Conservation (phyloP, 2,113 vertebrate species). For the Rallus limicola region DNA sequence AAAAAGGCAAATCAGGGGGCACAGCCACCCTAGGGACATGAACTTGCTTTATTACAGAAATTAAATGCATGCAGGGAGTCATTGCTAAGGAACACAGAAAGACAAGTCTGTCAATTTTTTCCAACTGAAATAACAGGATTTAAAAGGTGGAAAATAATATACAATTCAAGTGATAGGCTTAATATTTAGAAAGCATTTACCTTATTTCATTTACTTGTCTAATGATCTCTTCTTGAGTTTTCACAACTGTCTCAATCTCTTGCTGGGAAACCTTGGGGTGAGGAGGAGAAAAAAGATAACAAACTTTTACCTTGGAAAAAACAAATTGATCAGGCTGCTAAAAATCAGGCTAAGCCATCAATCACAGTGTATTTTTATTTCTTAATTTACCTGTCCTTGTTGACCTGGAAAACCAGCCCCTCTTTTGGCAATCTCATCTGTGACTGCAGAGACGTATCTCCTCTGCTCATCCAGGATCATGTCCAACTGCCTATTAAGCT, state of each 20-base stretch:
- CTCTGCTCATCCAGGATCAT: conserved; percentile 98
- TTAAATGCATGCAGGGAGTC: neutral
- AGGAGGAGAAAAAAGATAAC: neutral
- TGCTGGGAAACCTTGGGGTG: conserved; percentile 75
- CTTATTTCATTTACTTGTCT: conserved; percentile 88
- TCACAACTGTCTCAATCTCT: conserved; percentile 81
- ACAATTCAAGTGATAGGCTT: neutral
- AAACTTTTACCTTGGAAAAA: neutral
- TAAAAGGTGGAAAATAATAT: neutral
- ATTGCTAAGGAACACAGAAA: neutral
- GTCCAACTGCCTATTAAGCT: conserved; percentile 89
- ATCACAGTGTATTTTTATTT: accelerated
- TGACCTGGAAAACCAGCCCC: conserved; percentile 66
- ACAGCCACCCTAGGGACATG: neutral
- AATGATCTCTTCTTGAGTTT: conserved; percentile 88
- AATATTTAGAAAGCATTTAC: conserved; percentile 70
- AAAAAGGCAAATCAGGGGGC: neutral
- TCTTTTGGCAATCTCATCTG: conserved; percentile 86
- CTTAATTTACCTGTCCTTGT: conserved; percentile 79
- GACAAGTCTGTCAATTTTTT: neutral
- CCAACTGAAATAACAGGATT: neutral
- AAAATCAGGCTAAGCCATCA: neutral
- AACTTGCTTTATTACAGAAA: neutral
- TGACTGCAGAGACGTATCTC: conserved; percentile 85
- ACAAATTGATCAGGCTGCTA: neutral